Evolutionary conservation across 2,888 invertebrate species (phyloP), one percentile per base, ranked within the genome.

Genomic region (Drosophila suboccidentalis): DNA sequence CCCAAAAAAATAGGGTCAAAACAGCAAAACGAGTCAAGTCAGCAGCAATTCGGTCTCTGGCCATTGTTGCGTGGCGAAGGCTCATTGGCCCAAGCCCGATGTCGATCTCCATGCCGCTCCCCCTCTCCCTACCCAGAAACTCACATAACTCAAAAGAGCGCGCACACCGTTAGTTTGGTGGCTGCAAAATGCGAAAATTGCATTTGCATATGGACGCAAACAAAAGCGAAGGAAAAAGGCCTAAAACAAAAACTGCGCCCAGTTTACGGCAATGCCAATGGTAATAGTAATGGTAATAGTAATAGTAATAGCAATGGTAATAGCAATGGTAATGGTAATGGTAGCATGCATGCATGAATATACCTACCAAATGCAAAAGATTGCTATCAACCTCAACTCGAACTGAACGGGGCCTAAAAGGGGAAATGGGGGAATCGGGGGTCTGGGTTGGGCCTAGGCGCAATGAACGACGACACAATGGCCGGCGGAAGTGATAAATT

Each of bases 61-160:
- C 87, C 85, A 85, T 78, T 82, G 85, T 84, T 85, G 84, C 84
- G 70, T 84, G 86, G 84, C 88, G 83, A 79, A 85, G 88, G 86
- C 85, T 78, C 81, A 85, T 85, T 88, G 85, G 85, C 83, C 85
- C 80, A 82, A 71, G 66, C 73, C 68, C 43, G 17, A 15, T 39
- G 2, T 55, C 63, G 54, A 17, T 36, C 39, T 3, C 57, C 22
- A 13, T 15, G 9, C 36, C 9, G n/a, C 5, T 6, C 38, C 41
- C 13, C 4, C 17, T 13, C 10, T 38, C 41, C 63, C 26, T 26
- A 3, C 26, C 26, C 26, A 22, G 60, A 53, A 53, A 69, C 65
- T 80, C 70, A 75, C 74, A 90, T 89, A 89, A 89, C 89, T 90
- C 89, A 89, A 89, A 89, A 89, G 87, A 87, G 90, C 87, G 87